A percentile compares a stretch with the other conserved stretches of the same genome.
Conservation (phyloP, 1,140 invertebrate species). For the Drosophila leontia region DNA sequence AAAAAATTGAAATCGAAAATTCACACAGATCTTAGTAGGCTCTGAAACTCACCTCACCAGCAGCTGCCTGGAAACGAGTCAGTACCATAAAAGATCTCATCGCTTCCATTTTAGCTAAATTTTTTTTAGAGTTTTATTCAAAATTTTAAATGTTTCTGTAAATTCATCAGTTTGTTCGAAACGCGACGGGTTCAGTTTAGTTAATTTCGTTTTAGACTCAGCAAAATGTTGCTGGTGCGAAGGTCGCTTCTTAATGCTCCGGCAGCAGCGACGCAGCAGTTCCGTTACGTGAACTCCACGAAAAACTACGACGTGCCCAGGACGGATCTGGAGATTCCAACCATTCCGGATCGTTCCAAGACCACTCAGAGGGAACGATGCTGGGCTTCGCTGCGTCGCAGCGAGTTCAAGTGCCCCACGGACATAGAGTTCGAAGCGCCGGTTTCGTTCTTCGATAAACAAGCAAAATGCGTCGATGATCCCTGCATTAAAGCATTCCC, state of each 20-base stretch:
- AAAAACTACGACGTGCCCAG: too few relatives aligned
- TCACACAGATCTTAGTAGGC: too few relatives aligned
- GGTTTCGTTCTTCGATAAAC: constrained; percentile 18
- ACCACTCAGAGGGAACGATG: constrained; percentile 11
- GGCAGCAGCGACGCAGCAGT: not conserved
- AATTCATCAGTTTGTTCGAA: too few relatives aligned
- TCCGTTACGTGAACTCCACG: not conserved
- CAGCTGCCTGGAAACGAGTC: too few relatives aligned
- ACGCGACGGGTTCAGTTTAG: too few relatives aligned
- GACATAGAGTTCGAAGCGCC: constrained; percentile 47
- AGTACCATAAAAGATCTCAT: not conserved
- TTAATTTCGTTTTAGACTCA: too few relatives aligned
- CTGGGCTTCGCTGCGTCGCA: constrained; percentile 48
- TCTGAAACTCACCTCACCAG: too few relatives aligned
- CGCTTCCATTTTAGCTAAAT: too few relatives aligned
- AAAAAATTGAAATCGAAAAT: too few relatives aligned
- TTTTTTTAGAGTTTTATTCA: not conserved
- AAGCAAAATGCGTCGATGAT: constrained; percentile 15
- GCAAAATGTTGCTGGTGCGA: not conserved
- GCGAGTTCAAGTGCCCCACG: constrained; percentile 63
- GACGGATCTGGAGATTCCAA: too few relatives aligned
- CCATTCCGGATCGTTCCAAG: too few relatives aligned
- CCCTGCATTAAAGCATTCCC: constrained; percentile 27
- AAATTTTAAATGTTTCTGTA: not conserved
- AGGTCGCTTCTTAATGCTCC: not conserved